Evolutionary conservation across 2,113 vertebrate genomes (phyloP).

Genomic region (Bothrops jararaca): DNA sequence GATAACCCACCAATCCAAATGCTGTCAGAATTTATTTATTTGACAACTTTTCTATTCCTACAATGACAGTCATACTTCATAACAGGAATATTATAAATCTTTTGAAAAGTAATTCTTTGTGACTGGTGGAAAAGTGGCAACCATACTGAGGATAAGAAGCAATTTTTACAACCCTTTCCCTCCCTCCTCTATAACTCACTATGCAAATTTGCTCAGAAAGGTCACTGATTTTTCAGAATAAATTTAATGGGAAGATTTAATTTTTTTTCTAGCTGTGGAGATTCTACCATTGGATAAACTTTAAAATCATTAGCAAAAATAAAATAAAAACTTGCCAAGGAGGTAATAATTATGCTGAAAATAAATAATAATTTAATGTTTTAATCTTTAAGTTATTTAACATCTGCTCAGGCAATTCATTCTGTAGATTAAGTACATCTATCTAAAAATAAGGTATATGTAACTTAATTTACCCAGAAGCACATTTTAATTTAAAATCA

Average conservation of each 20-base stretch:
- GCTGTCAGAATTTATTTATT: neutral
- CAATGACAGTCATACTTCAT: neutral
- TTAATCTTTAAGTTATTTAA: neutral
- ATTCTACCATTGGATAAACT: neutral
- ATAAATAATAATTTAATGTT: conserved; percentile 4
- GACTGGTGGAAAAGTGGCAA: neutral
- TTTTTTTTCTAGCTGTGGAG: neutral
- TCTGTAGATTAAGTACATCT: neutral
- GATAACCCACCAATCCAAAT: neutral
- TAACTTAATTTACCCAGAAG: conserved; percentile 9
- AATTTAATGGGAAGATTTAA: neutral
- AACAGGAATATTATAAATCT: neutral
- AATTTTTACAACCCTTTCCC: neutral
- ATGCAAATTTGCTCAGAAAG: neutral
- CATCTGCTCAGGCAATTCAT: neutral
- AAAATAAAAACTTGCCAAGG: neutral
- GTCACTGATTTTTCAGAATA: neutral
- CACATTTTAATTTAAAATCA: neutral
- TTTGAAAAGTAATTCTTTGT: neutral
- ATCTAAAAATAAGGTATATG: neutral
- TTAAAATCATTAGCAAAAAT: neutral
- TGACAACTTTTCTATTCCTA: neutral
- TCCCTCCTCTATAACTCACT: neutral
- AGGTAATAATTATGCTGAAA: neutral
- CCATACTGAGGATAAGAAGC: neutral